phyloP scores from a whole-genome alignment of 2,888 invertebrate genomes.

The Tipula helvola region DNA sequence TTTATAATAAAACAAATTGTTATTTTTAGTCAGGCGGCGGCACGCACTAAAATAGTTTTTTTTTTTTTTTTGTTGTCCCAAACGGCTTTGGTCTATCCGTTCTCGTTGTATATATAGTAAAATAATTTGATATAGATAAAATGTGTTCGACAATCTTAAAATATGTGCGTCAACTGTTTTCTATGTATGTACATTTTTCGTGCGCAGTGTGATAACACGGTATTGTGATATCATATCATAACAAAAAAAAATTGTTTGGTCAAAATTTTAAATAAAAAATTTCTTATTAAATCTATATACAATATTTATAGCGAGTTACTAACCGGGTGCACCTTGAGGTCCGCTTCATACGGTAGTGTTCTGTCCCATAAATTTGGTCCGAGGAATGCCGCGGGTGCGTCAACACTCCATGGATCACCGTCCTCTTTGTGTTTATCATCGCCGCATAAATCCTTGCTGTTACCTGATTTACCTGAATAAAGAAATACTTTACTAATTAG shows the following conservation, averaged over 20 bases:
- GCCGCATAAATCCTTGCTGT: slow-evolving; percentile 37
- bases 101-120: not conserved
- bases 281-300: not conserved
- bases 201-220: not conserved
- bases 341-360: slow-evolving; percentile 80
- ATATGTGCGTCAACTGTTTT: not conserved
- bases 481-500: slow-evolving; percentile 13
- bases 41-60: not conserved
- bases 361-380: slow-evolving; percentile 96
- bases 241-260: not conserved
- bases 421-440: slow-evolving; percentile 63
- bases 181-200: not conserved
- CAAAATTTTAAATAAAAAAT: not conserved
- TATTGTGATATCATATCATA: not conserved
- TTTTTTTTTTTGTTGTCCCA: not conserved
- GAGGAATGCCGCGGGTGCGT: slow-evolving; percentile 90
- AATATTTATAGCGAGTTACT: slow-evolving; percentile 32
- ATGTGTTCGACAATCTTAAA: not conserved
- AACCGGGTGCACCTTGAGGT: slow-evolving; percentile 83
- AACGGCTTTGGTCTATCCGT: not conserved
- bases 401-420: slow-evolving; percentile 75
- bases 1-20: no score
- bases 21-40: not conserved
- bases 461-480: slow-evolving; percentile 47
- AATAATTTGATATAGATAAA: not conserved